A percentile compares a stretch with the other conserved stretches of the same genome.
Conservation (phyloP, 53 echinoderm and acorn worm genomes). For the Zoroaster sp. region DNA sequence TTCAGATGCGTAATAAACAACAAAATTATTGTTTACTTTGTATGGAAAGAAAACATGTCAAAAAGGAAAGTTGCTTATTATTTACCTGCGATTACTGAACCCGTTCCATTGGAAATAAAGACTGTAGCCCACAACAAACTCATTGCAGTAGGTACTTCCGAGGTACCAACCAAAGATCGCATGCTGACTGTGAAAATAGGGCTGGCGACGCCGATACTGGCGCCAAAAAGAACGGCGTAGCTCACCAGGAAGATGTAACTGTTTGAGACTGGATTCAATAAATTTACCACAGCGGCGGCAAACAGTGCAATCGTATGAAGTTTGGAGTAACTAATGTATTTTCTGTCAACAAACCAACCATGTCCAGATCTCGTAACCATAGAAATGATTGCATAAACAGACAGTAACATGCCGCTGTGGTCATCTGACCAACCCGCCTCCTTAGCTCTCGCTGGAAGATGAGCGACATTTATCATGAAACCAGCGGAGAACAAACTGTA, state of each 20-base stretch:
- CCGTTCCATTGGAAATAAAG: neutral
- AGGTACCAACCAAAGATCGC: neutral
- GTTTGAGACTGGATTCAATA: conserved; percentile 7
- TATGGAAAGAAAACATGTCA: no score
- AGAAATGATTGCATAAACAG: neutral
- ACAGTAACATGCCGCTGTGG: neutral
- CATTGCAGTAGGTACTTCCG: neutral
- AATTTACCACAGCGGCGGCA: neutral
- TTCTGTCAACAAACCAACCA: conserved; percentile 9
- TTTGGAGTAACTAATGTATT: neutral
- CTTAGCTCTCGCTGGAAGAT: neutral
- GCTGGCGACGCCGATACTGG: neutral
- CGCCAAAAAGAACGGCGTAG: neutral
- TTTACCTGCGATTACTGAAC: conserved; percentile 19
- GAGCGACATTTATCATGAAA: neutral
- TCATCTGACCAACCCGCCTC: neutral
- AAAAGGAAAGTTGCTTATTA: neutral
- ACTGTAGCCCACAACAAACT: neutral
- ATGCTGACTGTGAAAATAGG: neutral
- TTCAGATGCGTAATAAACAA: no score
- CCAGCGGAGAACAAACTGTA: neutral
- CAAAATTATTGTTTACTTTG: no score
- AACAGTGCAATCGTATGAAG: neutral
- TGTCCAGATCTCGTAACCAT: neutral
- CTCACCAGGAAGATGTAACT: neutral